These are phyloP conservation scores for Nemotelus nigrinus DNA, from an alignment of 2,888 invertebrate genomes.

Conservation along the genomic window DNA sequence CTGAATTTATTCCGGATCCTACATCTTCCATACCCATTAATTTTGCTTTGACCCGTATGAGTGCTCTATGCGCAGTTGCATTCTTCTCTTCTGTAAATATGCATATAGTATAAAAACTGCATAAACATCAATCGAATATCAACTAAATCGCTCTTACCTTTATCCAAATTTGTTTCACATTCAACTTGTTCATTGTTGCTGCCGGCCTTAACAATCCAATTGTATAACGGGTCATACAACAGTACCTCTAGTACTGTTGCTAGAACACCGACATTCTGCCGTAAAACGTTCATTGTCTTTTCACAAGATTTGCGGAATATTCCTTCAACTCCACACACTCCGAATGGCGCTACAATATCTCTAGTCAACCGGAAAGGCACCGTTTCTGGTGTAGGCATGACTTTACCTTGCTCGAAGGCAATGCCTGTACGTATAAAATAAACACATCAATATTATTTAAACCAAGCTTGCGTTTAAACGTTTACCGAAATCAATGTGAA, in stretches of 20 bases:
- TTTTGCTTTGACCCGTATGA: slow-evolving; percentile 85
- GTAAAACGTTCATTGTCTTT: slow-evolving; percentile 85
- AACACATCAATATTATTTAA: slow-evolving; percentile 40
- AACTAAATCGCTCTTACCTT: slow-evolving; percentile 6
- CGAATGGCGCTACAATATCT: slow-evolving; percentile 94
- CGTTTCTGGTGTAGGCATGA: slow-evolving; percentile 90
- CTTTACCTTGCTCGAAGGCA: slow-evolving; percentile 94
- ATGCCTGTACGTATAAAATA: slow-evolving; percentile 72
- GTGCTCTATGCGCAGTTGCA: slow-evolving; percentile 82
- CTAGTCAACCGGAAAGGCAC: slow-evolving; percentile 94
- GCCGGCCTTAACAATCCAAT: slow-evolving; percentile 82
- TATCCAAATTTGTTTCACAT: slow-evolving; percentile 50
- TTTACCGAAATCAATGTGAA: slow-evolving; percentile 95
- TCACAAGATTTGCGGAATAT: slow-evolving; percentile 88
- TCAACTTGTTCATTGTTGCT: slow-evolving; percentile 63
- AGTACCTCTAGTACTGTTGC: slow-evolving; percentile 91
- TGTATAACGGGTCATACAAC: slow-evolving; percentile 92
- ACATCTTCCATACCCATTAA: slow-evolving; percentile 84
- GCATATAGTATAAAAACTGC: neutral
- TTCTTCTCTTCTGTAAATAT: slow-evolving; percentile 65
- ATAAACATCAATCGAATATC: neutral
- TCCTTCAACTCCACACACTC: slow-evolving; percentile 90
- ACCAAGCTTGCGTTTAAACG: neutral
- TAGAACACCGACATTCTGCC: slow-evolving; percentile 82
- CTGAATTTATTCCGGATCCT: slow-evolving; percentile 68